Evolutionary conservation across 2,113 vertebrate species (phyloP).

Genomic region (Typhlomys cinereus): DNA sequence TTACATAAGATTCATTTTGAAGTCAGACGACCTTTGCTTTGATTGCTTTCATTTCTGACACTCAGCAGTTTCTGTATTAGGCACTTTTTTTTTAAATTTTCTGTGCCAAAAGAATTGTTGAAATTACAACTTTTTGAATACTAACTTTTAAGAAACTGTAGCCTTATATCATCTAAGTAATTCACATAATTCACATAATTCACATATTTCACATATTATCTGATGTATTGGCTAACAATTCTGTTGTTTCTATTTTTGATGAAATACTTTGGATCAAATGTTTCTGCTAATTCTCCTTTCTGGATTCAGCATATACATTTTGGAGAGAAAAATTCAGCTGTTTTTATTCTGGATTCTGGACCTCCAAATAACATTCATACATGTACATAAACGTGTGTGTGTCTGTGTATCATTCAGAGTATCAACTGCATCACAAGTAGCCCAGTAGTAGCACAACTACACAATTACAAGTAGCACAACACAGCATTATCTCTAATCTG

Average conservation of each 20-base stretch:
- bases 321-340: too few species aligned
- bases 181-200: too few species aligned
- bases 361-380: background rate
- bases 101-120: slow-evolving; percentile 20
- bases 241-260: background rate
- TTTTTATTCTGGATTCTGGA: background rate
- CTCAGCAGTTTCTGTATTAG: background rate
- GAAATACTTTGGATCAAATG: background rate
- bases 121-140: background rate
- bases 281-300: background rate
- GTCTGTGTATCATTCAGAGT: background rate
- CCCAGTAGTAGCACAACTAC: background rate
- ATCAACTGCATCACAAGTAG: background rate
- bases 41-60: background rate
- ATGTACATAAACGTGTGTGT: too few species aligned
- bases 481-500: too few species aligned
- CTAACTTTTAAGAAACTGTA: slow-evolving; percentile 36
- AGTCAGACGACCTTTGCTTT: background rate
- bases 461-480: background rate
- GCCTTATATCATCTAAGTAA: background rate
- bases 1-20: background rate
- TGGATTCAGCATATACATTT: background rate
- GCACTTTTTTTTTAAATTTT: background rate
- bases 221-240: background rate
- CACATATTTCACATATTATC: too few species aligned